Conservation (phyloP, 2,113 vertebrate species). For the Hirundichthys speculiger region DNA sequence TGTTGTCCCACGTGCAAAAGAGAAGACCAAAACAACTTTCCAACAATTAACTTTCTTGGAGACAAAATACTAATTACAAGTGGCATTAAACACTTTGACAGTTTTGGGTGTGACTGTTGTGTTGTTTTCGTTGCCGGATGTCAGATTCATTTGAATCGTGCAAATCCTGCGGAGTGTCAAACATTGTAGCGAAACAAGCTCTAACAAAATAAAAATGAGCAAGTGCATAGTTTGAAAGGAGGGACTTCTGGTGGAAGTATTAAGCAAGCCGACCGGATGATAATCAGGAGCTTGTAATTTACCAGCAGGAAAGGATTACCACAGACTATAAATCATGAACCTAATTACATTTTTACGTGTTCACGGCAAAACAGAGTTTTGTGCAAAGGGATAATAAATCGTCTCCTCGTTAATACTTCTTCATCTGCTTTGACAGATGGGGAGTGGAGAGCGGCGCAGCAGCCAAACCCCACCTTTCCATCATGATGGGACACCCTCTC, state of each 20-base stretch:
- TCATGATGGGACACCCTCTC: slow-evolving; percentile 78
- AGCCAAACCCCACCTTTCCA: slow-evolving; percentile 75
- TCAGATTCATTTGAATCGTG: neutral
- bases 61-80: neutral
- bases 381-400: neutral
- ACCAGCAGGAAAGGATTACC: too few species aligned
- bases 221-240: too few species aligned
- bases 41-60: neutral
- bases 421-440: slow-evolving; percentile 53
- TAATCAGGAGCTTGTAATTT: too few species aligned
- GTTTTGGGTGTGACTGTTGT: slow-evolving; percentile 30
- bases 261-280: too few species aligned
- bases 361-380: neutral
- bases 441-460: slow-evolving; percentile 67
- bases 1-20: neutral
- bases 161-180: too few species aligned
- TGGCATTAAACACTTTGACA: neutral
- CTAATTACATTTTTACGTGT: neutral
- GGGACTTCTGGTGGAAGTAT: too few species aligned
- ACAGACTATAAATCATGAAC: too few species aligned
- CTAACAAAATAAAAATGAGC: too few species aligned
- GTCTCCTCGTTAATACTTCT: neutral
- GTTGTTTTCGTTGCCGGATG: too few species aligned
- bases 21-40: neutral
- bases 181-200: too few species aligned